Percentiles rank a stretch among this genome's conserved stretches.
phyloP scores from a whole-genome alignment of 1,140 invertebrate species.

The Anastrepha obliqua region DNA sequence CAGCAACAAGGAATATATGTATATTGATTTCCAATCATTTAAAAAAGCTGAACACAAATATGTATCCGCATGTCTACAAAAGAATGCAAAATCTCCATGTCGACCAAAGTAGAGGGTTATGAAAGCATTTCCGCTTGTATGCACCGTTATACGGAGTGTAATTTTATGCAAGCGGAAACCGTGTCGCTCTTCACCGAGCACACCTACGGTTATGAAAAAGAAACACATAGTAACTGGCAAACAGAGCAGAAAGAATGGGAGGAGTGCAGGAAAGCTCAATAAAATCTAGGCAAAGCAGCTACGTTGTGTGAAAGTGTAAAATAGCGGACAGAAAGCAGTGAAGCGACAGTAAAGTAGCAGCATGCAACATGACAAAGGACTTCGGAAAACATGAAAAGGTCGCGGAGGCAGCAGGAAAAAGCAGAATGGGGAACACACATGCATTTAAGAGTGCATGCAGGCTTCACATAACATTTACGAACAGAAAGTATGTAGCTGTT shows the following conservation, averaged over 20 bases:
- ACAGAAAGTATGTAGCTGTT: background rate
- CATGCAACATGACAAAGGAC: conserved; percentile 39
- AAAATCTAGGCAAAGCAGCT: conserved; percentile 1
- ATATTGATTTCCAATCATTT: too few species aligned
- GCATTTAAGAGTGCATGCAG: background rate
- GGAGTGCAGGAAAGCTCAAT: background rate
- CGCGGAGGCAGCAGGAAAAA: background rate
- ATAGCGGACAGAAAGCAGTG: background rate
- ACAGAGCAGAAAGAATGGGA: background rate
- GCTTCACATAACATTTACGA: background rate
- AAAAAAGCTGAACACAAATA: too few species aligned
- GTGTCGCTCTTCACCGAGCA: conserved; percentile 7
- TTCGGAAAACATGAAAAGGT: background rate
- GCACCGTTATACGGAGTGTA: background rate
- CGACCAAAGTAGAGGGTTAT: background rate
- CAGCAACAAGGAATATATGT: too few species aligned
- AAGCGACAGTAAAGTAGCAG: background rate
- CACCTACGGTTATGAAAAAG: conserved; percentile 45
- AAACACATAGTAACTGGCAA: conserved; percentile 37
- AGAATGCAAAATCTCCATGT: background rate
- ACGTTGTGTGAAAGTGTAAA: background rate
- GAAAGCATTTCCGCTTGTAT: conserved; percentile 8
- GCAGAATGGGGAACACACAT: background rate
- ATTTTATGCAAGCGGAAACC: conserved; percentile 24
- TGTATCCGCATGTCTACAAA: too few species aligned